These are phyloP conservation scores for Semaprochilodus insignis DNA, from an alignment of 2,797 vertebrate genomes.

Conservation along the genomic window DNA sequence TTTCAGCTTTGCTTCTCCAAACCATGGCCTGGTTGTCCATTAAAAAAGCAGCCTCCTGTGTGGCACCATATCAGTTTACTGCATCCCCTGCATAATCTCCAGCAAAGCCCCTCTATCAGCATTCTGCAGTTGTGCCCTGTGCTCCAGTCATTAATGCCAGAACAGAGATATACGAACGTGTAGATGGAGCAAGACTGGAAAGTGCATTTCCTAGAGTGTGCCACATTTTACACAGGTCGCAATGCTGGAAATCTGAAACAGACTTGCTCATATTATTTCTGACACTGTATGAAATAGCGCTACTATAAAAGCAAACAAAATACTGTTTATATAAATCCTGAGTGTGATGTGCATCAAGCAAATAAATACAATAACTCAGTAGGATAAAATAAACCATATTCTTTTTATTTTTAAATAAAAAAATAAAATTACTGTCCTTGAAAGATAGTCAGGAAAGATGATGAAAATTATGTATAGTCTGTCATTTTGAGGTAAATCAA, in stretches of 20 bases:
- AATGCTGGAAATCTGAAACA: too few species aligned
- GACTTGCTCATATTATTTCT: too few species aligned
- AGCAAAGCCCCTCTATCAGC: neutral
- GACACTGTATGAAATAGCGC: too few species aligned
- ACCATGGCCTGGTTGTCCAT: conserved; percentile 1
- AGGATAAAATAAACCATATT: neutral
- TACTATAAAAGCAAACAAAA: too few species aligned
- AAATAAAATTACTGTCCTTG: neutral
- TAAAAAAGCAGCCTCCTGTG: neutral
- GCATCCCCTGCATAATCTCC: neutral
- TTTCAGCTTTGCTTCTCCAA: neutral
- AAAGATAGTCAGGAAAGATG: neutral
- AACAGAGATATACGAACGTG: neutral
- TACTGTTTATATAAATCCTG: too few species aligned
- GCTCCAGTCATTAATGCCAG: neutral
- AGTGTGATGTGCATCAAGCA: too few species aligned
- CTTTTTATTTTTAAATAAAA: neutral
- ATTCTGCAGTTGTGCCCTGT: neutral
- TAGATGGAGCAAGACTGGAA: too few species aligned
- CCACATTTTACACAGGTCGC: too few species aligned
- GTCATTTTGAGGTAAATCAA: neutral
- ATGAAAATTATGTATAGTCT: neutral
- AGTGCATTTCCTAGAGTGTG: too few species aligned
- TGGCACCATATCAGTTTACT: neutral
- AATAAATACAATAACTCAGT: neutral